Conservation (phyloP, 2,113 vertebrate species). For the Regulus satrapa region DNA sequence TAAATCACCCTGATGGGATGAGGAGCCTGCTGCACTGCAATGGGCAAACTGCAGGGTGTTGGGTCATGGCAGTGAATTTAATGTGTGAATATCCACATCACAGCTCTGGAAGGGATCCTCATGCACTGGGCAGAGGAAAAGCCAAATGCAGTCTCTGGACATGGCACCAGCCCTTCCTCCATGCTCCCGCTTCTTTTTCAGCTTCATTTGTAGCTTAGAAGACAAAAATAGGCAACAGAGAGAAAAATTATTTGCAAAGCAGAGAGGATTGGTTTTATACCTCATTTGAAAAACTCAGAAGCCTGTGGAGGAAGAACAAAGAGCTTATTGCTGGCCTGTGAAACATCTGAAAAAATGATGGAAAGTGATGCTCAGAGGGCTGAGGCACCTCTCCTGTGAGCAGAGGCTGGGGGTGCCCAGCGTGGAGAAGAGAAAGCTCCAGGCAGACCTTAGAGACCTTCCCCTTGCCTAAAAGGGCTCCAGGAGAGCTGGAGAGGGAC, state of each 20-base stretch:
- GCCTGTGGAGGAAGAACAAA: neutral
- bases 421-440: neutral
- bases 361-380: neutral
- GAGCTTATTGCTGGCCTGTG: neutral
- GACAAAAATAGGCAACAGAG: neutral
- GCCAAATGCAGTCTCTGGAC: neutral
- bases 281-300: neutral
- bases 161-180: neutral
- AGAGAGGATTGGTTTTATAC: neutral
- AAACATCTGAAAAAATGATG: neutral
- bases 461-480: too few species aligned
- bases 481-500: neutral
- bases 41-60: neutral
- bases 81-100: neutral
- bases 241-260: neutral
- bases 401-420: neutral
- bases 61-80: accelerated
- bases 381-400: neutral
- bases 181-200: neutral
- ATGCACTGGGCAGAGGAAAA: accelerated
- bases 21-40: neutral
- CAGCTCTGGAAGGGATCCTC: neutral
- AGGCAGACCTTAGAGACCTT: neutral
- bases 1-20: neutral
- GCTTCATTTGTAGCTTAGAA: neutral